Evolutionary conservation across 2,888 invertebrate species (phyloP).

Genomic region (Odontomyia ornata): DNA sequence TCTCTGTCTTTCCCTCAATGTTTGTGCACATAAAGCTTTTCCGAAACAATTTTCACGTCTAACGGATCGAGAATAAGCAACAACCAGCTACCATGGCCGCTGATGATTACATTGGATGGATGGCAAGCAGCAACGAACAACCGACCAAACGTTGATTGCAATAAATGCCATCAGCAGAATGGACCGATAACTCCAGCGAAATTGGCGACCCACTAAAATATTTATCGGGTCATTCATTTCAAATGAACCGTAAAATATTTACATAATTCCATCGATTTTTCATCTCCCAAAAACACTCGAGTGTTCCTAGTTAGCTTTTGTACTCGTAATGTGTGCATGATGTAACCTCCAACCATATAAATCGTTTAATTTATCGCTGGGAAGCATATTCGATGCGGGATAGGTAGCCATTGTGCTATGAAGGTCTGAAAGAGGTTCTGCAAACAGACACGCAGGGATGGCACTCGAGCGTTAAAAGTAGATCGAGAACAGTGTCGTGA

Average conservation of each 20-base stretch:
- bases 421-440: background rate
- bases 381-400: background rate
- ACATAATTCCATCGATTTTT: slow-evolving; percentile 36
- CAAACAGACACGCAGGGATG: background rate
- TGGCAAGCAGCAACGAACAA: background rate
- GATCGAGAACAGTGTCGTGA: background rate
- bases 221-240: slow-evolving; percentile 30
- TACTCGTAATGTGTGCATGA: background rate
- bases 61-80: background rate
- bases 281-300: background rate
- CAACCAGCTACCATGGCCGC: too few relatives aligned
- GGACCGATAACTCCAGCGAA: background rate
- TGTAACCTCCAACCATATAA: background rate
- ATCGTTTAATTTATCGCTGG: background rate
- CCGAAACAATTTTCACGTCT: slow-evolving; percentile 21
- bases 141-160: background rate
- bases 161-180: background rate
- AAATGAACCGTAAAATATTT: slow-evolving; percentile 26
- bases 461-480: background rate
- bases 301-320: background rate
- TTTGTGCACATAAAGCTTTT: background rate
- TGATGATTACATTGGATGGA: background rate
- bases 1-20: background rate
- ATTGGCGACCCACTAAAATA: slow-evolving; percentile 22
- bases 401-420: background rate